These are phyloP conservation scores for Tachycineta bicolor DNA, from an alignment of 2,113 vertebrate species.

Conservation along the genomic window DNA sequence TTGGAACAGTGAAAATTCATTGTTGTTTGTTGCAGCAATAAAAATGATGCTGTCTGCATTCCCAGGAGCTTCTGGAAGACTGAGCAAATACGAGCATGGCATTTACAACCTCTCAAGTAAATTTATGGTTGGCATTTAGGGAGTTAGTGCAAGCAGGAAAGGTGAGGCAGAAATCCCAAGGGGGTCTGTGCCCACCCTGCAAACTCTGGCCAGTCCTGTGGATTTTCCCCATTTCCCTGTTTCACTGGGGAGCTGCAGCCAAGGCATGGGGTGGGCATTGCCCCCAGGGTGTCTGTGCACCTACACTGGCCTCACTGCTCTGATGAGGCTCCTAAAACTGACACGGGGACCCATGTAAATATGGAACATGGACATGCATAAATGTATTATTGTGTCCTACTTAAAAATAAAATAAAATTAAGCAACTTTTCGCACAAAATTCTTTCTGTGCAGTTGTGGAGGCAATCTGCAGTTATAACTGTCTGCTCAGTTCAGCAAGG, in stretches of 20 bases:
- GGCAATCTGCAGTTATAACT: background rate
- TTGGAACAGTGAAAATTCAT: background rate
- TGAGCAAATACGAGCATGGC: background rate
- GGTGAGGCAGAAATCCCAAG: background rate
- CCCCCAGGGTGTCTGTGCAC: rapidly evolving
- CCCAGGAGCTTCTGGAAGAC: background rate
- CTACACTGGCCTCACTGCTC: background rate
- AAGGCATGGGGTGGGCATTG: background rate
- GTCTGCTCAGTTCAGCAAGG: background rate
- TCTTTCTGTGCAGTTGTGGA: background rate
- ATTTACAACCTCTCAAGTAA: background rate
- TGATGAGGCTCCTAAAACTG: background rate
- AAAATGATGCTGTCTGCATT: background rate
- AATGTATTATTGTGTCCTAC: background rate
- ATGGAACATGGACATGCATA: rapidly evolving
- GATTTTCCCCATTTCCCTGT: background rate
- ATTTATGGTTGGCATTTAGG: background rate
- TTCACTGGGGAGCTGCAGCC: background rate
- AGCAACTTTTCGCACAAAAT: background rate
- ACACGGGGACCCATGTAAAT: rapidly evolving
- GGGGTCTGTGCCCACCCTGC: background rate
- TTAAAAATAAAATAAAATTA: background rate
- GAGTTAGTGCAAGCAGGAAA: background rate
- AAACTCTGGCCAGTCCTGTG: background rate
- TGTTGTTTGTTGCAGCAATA: constrained; percentile 17